phyloP scores from a whole-genome alignment of 92 coral and sea anemone species.

The Umimayanthus kanabou region DNA sequence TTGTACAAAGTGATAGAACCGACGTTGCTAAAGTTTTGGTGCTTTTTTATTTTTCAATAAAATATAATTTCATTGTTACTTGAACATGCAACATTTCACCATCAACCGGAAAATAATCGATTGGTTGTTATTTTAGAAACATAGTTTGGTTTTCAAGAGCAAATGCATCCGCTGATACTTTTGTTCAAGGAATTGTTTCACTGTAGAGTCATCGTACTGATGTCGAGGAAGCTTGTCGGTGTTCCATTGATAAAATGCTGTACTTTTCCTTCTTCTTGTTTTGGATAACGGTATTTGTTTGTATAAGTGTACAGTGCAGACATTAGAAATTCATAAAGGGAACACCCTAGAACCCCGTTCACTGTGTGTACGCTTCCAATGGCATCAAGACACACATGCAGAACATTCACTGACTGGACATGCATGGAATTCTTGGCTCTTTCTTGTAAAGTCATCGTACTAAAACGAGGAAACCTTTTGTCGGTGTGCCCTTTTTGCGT shows the following conservation, averaged over 20 bases:
- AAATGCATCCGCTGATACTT: no score
- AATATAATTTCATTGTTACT: background rate
- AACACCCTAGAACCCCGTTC: background rate
- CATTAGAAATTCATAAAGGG: no score
- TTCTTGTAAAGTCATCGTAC: no score
- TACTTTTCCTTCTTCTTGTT: background rate
- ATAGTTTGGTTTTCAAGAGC: no score
- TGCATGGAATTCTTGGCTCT: no score
- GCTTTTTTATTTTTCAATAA: no score
- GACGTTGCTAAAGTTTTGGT: background rate
- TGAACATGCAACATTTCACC: background rate
- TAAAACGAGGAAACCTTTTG: no score
- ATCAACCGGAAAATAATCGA: no score
- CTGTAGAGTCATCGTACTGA: no score
- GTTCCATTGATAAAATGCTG: background rate
- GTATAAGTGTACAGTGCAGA: background rate
- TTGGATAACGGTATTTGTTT: background rate
- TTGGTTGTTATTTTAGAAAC: background rate
- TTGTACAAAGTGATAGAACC: background rate
- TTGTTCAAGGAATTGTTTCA: background rate
- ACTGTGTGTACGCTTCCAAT: background rate
- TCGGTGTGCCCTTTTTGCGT: no score
- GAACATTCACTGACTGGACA: no score
- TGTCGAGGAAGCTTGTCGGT: background rate
- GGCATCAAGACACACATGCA: background rate